These are phyloP conservation scores for Dicycla oo DNA, from an alignment of 2,888 invertebrate species.

Conservation along the genomic window DNA sequence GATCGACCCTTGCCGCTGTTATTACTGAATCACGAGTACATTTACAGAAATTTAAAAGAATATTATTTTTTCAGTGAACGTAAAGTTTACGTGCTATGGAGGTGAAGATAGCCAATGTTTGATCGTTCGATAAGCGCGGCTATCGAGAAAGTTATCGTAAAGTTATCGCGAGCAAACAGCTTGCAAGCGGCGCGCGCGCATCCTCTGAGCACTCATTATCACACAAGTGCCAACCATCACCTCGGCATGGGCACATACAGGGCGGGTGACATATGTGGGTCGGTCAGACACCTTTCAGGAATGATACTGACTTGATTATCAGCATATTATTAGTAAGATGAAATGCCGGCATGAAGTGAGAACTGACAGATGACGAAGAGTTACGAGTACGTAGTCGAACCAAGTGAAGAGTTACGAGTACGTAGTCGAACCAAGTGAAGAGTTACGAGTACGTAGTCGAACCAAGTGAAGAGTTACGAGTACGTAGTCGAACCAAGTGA, in stretches of 20 bases:
- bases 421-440: too few relatives aligned
- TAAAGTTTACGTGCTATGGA: conserved; percentile 59
- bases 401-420: too few relatives aligned
- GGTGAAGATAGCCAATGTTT: conserved; percentile 76
- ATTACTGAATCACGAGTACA: neutral
- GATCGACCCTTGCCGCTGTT: neutral
- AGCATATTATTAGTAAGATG: neutral
- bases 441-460: too few relatives aligned
- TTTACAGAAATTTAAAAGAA: neutral
- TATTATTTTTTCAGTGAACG: neutral
- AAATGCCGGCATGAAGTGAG: neutral
- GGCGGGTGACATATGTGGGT: neutral
- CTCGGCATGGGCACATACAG: neutral
- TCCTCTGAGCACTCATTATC: conserved; percentile 69
- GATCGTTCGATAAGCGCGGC: conserved; percentile 75
- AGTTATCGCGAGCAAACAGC: conserved; percentile 79
- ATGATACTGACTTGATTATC: neutral
- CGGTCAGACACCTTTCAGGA: conserved; percentile 16
- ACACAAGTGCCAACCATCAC: conserved; percentile 49
- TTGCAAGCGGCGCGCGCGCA: conserved; percentile 67
- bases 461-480: too few relatives aligned
- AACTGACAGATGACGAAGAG: neutral
- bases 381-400: too few relatives aligned
- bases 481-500: too few relatives aligned
- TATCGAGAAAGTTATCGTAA: conserved; percentile 84